Evolutionary conservation across 2,888 invertebrate genomes (phyloP), one percentile per base, ranked within the genome.

Genomic region (Oithona nana): DNA sequence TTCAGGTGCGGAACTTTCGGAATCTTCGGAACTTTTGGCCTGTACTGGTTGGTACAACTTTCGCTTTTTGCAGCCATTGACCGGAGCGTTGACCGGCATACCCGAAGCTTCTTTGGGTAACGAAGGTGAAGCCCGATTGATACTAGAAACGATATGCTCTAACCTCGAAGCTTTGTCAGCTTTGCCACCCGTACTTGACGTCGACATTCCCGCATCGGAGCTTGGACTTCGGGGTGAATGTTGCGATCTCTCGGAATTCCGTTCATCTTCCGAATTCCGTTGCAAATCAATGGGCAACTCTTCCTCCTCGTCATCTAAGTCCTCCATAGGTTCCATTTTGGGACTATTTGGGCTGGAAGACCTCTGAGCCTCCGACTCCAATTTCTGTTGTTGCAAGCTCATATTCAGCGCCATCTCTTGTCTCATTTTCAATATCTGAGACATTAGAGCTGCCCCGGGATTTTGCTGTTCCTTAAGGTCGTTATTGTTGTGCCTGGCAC

Each of bases 11-110:
- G 64, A 65, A 39, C 61, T 51, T 29, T 65, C 22, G 28, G 60
- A 63, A 71, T 84, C 84, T 68, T 84, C 83, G 56, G 51, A 83
- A 79, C 70, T 84, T 84, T 68, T 82, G 81, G 67, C 68, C 71
- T 93, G 93, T 73, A 92, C 90, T 13, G 94, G 94, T 71, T 92
- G 90, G 72, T 93, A 93, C 30, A 93, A 79, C 75, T 95, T 95
- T 57, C 94, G 81, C 75, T 95, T 95, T 74, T 92, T 92, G 75
- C 90, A 92, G 57, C 92, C 90, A 75, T 90, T 90, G 68, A 87
- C 86, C 73, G 84, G 83, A 64, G 81, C 79, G 26, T 84, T 83
- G 0, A 57, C 59, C 11, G 59, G 59, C 2, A 57, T 24, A 16
- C 61, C 61, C 13, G 57, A 28, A 16, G 65, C 65, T 8, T 64